Percentiles rank a stretch among this genome's conserved stretches.
Evolutionary conservation across 2,797 vertebrate species (phyloP).

Genomic region (Dromococcyx pavoninus): DNA sequence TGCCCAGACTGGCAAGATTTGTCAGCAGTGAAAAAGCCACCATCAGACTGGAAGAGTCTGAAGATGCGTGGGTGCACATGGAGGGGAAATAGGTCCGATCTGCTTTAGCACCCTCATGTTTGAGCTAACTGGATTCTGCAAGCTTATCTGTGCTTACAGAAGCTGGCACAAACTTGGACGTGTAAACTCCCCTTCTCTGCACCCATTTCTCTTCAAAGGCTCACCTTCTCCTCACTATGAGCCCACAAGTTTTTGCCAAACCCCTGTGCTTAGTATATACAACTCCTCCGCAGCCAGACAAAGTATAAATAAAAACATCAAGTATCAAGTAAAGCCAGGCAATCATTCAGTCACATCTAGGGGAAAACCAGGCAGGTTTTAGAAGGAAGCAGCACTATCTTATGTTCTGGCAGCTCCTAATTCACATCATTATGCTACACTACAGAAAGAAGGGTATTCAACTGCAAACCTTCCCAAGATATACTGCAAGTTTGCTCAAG

Average conservation of each 20-base stretch:
- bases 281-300: slow-evolving; percentile 9
- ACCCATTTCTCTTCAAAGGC: neutral
- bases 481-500: neutral
- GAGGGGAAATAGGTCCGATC: neutral
- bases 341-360: neutral
- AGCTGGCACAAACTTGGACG: neutral
- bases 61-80: neutral
- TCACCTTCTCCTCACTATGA: neutral
- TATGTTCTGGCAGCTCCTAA: neutral
- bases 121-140: neutral
- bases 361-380: slow-evolving; percentile 8
- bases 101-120: slow-evolving; percentile 5
- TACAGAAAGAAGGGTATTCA: neutral
- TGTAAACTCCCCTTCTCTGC: neutral
- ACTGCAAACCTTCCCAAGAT: neutral
- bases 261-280: neutral
- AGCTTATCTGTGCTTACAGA: slow-evolving; percentile 9
- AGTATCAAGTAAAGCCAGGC: neutral
- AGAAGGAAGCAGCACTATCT: neutral
- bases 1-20: neutral
- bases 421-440: neutral
- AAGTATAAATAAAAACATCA: neutral
- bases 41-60: neutral
- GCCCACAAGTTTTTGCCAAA: neutral
- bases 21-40: neutral